Base-by-base conservation (phyloP, 2,888 invertebrate genomes). In the Drosophila seclusa region DNA sequence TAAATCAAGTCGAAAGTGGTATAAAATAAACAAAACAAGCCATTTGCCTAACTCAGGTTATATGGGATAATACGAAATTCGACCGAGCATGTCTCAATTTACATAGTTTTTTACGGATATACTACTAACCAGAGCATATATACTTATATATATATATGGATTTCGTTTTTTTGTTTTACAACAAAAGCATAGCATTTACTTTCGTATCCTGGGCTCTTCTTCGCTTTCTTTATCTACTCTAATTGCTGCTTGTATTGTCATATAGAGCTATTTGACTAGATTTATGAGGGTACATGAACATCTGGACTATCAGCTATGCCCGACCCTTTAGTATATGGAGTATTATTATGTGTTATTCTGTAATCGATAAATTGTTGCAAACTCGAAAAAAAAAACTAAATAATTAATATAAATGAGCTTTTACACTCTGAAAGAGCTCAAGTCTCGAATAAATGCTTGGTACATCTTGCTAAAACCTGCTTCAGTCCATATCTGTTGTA, bases 21-120 rank as follows among this genome's bases (percentile, higher is more conserved):
- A 13, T n/a, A 61, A 69, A 69, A 54, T 31, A 21, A 68, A 42
- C 16, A 55, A 49, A 55, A 55, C 21, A 60, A 60, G 55, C 67
- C 50, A 34, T 60, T 61, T 61, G 52, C 55, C 27, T 36, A 70
- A 57, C 60, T 45, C 13, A 68, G 29, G 42, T 29, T 49, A 36
- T 49, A 13, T 36, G 24, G 45, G 24, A 16, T 42, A 55, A 29
- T 36, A 24, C 24, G 5, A 40, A 40, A 16, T 36, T 27, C 24
- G 24, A 36, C 24, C 18, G 40, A 54, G 54, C 49, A 48, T 21
- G 4, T 49, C 48, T 54, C 38, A 54, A 55, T 67, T 54, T 54
- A 53, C 52, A 65, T 42, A n/a, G 52, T 16, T 24, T 16, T 45
- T 57, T 4, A 54, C 27, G 36, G 36, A 24, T 42, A n/a, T 32